Conservation (phyloP, 2,888 invertebrate genomes). For the Leptopilina myrica region DNA sequence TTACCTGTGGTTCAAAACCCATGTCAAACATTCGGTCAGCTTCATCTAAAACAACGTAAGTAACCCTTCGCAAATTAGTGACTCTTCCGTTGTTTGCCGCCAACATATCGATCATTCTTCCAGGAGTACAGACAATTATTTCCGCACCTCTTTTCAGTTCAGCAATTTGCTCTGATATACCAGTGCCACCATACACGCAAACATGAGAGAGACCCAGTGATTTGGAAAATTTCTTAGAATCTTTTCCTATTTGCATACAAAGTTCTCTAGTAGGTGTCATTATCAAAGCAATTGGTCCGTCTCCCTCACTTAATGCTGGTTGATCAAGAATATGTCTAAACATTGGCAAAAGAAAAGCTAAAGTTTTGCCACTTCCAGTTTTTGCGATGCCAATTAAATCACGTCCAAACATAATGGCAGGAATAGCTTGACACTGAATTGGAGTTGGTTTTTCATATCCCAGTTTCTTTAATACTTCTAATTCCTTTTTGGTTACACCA, state of each 20-base stretch:
- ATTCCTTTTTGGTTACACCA: slow-evolving; percentile 96
- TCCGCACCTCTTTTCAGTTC: slow-evolving; percentile 97
- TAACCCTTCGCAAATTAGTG: slow-evolving; percentile 97
- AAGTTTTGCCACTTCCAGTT: slow-evolving; percentile 98
- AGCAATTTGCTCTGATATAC: slow-evolving; percentile 96
- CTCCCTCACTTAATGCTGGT: slow-evolving; percentile 93
- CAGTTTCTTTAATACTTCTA: slow-evolving; percentile 93
- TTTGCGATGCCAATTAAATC: slow-evolving; percentile 99
- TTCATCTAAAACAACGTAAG: slow-evolving; percentile 98
- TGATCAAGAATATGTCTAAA: slow-evolving; percentile 98
- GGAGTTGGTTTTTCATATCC: slow-evolving; percentile 98
- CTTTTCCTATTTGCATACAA: slow-evolving; percentile 98
- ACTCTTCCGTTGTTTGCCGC: slow-evolving; percentile 98
- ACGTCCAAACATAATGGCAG: slow-evolving; percentile 96
- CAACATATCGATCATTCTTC: slow-evolving; percentile 99
- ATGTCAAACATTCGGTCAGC: slow-evolving; percentile 99
- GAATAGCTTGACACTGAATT: slow-evolving; percentile 98
- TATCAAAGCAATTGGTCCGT: slow-evolving; percentile 97
- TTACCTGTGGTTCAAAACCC: slow-evolving; percentile 97
- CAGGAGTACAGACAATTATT: slow-evolving; percentile 99
- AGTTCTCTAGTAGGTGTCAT: slow-evolving; percentile 99
- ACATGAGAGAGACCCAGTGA: slow-evolving; percentile 91
- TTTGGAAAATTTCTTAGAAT: slow-evolving; percentile 96
- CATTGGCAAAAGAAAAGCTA: slow-evolving; percentile 98
- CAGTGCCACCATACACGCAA: slow-evolving; percentile 99